Evolutionary conservation across 2,888 invertebrate species (phyloP).

Genomic region (Ectobius pallidus): DNA sequence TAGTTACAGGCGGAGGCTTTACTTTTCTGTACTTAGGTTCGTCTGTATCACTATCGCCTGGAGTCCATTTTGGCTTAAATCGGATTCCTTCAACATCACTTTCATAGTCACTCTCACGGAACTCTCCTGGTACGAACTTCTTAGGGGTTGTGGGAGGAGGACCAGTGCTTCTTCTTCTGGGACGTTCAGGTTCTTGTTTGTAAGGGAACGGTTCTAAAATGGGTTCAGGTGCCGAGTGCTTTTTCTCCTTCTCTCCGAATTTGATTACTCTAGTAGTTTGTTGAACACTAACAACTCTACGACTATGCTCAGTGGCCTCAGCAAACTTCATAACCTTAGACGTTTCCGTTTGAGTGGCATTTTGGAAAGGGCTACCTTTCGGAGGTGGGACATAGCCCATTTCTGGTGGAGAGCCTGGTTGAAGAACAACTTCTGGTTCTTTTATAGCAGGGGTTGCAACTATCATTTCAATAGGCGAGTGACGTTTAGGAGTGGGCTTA

Average conservation of each 20-base stretch:
- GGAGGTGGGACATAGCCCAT: constrained; percentile 62
- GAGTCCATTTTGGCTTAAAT: constrained; percentile 69
- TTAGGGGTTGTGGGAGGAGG: constrained; percentile 62
- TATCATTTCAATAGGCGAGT: constrained; percentile 47
- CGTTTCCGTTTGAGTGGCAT: constrained; percentile 69
- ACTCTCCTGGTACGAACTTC: constrained; percentile 69
- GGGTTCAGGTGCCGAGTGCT: constrained; percentile 37
- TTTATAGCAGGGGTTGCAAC: constrained; percentile 51
- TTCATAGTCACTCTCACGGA: constrained; percentile 72
- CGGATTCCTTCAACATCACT: constrained; percentile 67
- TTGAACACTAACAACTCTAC: constrained; percentile 66
- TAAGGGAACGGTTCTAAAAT: constrained; percentile 58
- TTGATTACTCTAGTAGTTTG: constrained; percentile 73
- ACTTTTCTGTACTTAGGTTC: constrained; percentile 66
- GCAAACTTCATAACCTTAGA: constrained; percentile 73
- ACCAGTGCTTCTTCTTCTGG: constrained; percentile 51
- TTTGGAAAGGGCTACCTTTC: constrained; percentile 63
- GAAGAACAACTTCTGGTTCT: constrained; percentile 52
- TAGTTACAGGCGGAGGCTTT: constrained; percentile 59
- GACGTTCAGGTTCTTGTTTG: constrained; percentile 55
- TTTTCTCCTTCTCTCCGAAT: constrained; percentile 60
- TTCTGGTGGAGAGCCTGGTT: constrained; percentile 65
- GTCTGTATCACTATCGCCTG: constrained; percentile 63
- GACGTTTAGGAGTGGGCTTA: constrained; percentile 59
- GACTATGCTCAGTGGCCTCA: constrained; percentile 69